A percentile compares a stretch with the other conserved stretches of the same genome.
Conservation (phyloP, 2,797 vertebrate species). For the Sebastes umbrosus region DNA sequence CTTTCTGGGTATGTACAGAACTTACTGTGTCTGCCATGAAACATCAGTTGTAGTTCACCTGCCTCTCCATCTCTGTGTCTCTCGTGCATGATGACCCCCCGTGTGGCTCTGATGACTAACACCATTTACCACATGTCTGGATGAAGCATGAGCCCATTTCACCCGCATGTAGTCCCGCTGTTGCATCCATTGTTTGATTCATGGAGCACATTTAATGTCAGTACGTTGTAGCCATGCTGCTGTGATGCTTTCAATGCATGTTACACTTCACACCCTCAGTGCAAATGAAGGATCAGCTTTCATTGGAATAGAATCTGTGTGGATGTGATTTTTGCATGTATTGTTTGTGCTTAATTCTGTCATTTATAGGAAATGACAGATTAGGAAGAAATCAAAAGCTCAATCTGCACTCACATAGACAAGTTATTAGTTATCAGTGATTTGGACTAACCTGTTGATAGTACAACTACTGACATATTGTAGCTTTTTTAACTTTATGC, state of each 20-base stretch:
- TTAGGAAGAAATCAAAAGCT: background rate
- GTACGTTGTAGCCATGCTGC: background rate
- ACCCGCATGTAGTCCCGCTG: slow-evolving; percentile 17
- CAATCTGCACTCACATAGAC: background rate
- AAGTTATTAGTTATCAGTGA: background rate
- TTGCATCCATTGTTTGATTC: background rate
- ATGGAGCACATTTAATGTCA: background rate
- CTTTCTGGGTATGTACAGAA: slow-evolving; percentile 94
- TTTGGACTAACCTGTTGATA: background rate
- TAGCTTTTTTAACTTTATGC: background rate
- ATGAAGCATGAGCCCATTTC: slow-evolving; percentile 37
- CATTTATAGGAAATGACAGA: background rate
- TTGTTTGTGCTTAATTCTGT: background rate
- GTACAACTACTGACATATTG: background rate
- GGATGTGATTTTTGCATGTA: slow-evolving; percentile 19
- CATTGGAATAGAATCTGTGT: background rate
- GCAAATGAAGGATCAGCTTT: background rate
- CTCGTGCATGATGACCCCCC: slow-evolving; percentile 42
- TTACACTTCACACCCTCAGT: background rate
- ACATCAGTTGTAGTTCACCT: slow-evolving; percentile 65
- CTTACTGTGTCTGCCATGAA: slow-evolving; percentile 63
- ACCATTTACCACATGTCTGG: background rate
- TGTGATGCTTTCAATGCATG: slow-evolving; percentile 37
- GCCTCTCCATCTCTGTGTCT: slow-evolving; percentile 43
- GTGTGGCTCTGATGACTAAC: slow-evolving; percentile 39